Conservation (phyloP, 2,113 vertebrate genomes). For the Phycodurus eques region DNA sequence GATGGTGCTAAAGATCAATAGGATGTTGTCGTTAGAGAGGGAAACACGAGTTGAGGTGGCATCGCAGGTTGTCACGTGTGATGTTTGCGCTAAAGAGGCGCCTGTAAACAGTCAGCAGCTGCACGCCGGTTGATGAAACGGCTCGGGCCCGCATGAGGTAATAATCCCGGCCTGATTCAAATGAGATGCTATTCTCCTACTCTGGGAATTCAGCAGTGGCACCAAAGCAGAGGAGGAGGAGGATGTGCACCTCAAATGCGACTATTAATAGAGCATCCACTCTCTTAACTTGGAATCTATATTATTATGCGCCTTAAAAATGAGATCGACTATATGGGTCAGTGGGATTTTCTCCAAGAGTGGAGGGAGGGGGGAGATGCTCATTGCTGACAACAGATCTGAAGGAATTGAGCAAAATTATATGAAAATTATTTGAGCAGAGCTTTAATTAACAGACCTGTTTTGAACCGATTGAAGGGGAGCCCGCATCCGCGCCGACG, state of each 20-base stretch:
- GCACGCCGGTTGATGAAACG: conserved; percentile 62
- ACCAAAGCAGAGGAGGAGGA: conserved; percentile 51
- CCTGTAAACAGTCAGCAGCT: conserved; percentile 47
- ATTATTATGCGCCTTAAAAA: conserved; percentile 57
- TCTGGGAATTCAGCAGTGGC: conserved; percentile 61
- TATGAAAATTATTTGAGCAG: conserved; percentile 71
- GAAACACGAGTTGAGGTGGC: conserved; percentile 60
- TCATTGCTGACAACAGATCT: conserved; percentile 72
- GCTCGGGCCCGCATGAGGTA: conserved; percentile 55
- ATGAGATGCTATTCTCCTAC: conserved; percentile 68
- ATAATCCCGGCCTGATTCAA: conserved; percentile 66
- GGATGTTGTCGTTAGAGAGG: conserved; percentile 57
- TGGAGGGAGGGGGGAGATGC: conserved; percentile 41
- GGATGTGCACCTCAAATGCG: conserved; percentile 50
- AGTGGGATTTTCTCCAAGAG: conserved; percentile 62
- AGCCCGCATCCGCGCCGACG: conserved; percentile 60
- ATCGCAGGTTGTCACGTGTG: conserved; percentile 68
- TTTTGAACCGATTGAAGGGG: conserved; percentile 73
- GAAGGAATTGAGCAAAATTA: conserved; percentile 61
- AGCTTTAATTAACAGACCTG: conserved; percentile 72
- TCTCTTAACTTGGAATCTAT: conserved; percentile 54
- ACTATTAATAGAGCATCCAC: conserved; percentile 65
- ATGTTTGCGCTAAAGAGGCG: conserved; percentile 49
- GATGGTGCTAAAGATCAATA: conserved; percentile 68
- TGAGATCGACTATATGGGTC: conserved; percentile 75